A percentile compares a stretch with the other conserved stretches of the same genome.
These are phyloP conservation scores for Tillus elongatus DNA, from an alignment of 2,888 invertebrate species.

Conservation along the genomic window DNA sequence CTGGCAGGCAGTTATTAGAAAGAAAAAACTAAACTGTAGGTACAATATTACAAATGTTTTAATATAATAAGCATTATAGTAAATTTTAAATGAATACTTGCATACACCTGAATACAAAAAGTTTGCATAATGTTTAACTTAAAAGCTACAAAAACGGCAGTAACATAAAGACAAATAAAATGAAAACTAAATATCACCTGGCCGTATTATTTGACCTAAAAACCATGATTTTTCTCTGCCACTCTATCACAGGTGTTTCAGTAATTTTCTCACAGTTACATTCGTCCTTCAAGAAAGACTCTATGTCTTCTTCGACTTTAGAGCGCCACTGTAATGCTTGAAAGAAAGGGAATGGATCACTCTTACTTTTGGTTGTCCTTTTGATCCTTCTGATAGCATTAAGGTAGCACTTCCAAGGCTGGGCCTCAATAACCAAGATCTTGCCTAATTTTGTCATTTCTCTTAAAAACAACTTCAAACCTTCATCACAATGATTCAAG, in stretches of 20 bases:
- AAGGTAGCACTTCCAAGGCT: constrained; percentile 78
- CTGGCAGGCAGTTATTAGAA: no score
- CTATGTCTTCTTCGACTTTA: constrained; percentile 54
- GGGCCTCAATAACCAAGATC: constrained; percentile 67
- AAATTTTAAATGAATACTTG: no score
- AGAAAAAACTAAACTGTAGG: no score
- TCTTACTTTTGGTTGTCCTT: constrained; percentile 52
- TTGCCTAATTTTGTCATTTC: constrained; percentile 47
- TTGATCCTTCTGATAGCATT: constrained; percentile 65
- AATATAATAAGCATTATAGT: no score
- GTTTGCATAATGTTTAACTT: no score
- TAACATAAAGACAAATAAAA: no score
- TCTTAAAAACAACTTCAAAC: constrained; percentile 54
- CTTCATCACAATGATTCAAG: constrained; percentile 70
- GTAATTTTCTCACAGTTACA: constrained; percentile 46
- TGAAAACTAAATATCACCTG: no score
- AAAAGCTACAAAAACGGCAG: no score
- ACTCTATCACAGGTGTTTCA: constrained; percentile 53
- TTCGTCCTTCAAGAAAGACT: constrained; percentile 43
- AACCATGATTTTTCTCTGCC: constrained; percentile 68
- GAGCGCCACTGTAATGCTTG: constrained; percentile 51
- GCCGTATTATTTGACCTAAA: no score
- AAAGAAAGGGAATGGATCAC: constrained; percentile 52
- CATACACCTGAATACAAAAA: no score
- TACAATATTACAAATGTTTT: no score